phyloP scores from a whole-genome alignment of 2,888 invertebrate species.

The Athalia cordata region DNA sequence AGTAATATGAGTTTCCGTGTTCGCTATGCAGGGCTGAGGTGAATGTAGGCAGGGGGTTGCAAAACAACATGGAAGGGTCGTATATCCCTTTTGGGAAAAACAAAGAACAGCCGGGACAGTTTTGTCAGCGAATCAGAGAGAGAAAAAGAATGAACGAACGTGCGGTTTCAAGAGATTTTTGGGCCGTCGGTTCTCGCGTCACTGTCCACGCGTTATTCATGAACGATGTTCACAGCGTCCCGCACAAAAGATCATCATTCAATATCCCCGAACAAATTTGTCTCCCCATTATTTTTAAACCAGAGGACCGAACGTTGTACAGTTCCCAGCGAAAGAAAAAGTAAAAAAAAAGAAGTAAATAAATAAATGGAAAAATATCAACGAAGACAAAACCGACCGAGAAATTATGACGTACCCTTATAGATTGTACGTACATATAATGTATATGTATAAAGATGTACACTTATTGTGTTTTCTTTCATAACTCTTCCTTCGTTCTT shows the following conservation, averaged over 20 bases:
- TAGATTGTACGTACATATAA: too few relatives aligned
- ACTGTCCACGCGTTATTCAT: constrained; percentile 31
- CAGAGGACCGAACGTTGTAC: neutral
- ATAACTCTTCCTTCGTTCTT: constrained; percentile 13
- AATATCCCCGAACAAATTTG: constrained; percentile 38
- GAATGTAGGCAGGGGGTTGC: neutral
- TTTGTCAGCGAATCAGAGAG: neutral
- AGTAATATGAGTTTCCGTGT: constrained; percentile 38
- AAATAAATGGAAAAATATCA: neutral
- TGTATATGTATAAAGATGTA: neutral
- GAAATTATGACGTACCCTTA: too few relatives aligned
- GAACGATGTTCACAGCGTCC: constrained; percentile 19
- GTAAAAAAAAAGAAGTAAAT: neutral
- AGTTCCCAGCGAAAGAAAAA: neutral
- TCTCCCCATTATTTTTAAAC: constrained; percentile 14
- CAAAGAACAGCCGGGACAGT: constrained; percentile 6
- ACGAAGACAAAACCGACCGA: neutral
- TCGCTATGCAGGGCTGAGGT: constrained; percentile 2
- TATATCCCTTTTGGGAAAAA: neutral
- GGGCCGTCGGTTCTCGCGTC: constrained; percentile 15
- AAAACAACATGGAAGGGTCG: constrained; percentile 13
- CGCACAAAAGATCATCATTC: constrained; percentile 30
- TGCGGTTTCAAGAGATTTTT: constrained; percentile 31
- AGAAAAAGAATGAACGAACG: neutral
- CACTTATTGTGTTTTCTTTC: constrained; percentile 9